Evolutionary conservation across 1,140 invertebrate species (phyloP).

Genomic region (Conus betulinus): DNA sequence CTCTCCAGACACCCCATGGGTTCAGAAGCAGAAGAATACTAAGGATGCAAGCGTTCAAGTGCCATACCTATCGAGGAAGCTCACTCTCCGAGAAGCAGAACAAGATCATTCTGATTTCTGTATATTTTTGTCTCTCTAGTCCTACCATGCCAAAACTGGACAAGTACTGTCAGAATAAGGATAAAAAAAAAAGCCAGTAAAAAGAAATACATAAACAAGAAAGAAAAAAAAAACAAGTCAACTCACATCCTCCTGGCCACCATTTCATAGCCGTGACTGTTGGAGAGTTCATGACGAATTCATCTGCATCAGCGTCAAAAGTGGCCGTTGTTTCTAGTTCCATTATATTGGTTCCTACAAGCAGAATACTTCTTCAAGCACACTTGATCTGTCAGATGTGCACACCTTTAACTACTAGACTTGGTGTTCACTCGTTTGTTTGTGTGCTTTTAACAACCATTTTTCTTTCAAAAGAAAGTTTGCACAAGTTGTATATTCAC

Average conservation of each 20-base stretch:
- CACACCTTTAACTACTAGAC: not conserved
- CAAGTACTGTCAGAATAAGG: too few species aligned
- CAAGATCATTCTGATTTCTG: too few species aligned
- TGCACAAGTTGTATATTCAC: too few species aligned
- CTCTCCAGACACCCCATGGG: too few species aligned
- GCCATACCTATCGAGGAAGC: too few species aligned
- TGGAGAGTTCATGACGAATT: constrained; percentile 92
- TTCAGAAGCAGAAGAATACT: too few species aligned
- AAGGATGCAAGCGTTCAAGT: too few species aligned
- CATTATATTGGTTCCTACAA: constrained; percentile 85
- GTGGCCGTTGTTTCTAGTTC: constrained; percentile 93
- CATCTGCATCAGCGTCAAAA: constrained; percentile 88
- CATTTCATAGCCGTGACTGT: constrained; percentile 93
- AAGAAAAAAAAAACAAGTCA: constrained; percentile 6
- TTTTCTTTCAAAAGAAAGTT: not conserved
- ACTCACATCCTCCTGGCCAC: constrained; percentile 94
- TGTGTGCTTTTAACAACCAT: not conserved
- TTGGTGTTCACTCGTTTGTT: not conserved
- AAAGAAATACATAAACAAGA: not conserved
- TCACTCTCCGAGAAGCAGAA: too few species aligned
- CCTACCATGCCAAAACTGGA: too few species aligned
- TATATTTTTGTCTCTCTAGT: too few species aligned
- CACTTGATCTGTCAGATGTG: not conserved
- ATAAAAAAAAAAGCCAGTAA: not conserved
- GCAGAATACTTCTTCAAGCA: not conserved